These are phyloP conservation scores for Drosophila niveifrons DNA, from an alignment of 2,888 invertebrate species.

Conservation along the genomic window DNA sequence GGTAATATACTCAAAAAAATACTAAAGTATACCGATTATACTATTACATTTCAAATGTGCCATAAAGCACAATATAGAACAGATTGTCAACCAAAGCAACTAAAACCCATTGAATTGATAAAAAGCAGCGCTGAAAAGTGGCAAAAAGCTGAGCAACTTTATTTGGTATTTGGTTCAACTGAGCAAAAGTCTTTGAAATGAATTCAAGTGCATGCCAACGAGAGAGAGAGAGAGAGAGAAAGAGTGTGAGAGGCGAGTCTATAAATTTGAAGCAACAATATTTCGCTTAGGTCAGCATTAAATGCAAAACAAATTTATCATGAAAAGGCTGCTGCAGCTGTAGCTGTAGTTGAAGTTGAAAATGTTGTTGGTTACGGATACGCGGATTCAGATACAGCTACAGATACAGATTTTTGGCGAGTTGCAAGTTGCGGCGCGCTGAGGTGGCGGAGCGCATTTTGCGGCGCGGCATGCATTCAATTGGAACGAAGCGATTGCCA, in stretches of 20 bases:
- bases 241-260: constrained; percentile 32
- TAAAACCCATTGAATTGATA: no score
- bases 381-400: constrained; percentile 44
- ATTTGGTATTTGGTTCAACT: background rate
- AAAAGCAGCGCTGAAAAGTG: no score
- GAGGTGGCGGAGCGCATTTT: constrained; percentile 42
- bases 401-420: constrained; percentile 43
- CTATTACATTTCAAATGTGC: no score
- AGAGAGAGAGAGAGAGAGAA: background rate
- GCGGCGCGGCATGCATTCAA: constrained; percentile 80
- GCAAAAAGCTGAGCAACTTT: background rate
- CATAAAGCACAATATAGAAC: no score
- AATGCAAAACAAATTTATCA: constrained; percentile 70
- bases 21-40: no score
- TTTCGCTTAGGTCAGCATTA: constrained; percentile 63
- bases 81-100: background rate
- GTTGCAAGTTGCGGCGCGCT: constrained; percentile 16
- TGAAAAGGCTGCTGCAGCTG: constrained; percentile 45
- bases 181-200: background rate
- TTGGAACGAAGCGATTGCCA: constrained; percentile 84
- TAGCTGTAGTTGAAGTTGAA: constrained; percentile 6
- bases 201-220: constrained; percentile 50
- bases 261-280: constrained; percentile 63
- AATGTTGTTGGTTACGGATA: constrained; percentile 27
- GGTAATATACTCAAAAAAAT: no score